Conservation (phyloP, 2,113 vertebrate species). For the Montifringilla adamsi region DNA sequence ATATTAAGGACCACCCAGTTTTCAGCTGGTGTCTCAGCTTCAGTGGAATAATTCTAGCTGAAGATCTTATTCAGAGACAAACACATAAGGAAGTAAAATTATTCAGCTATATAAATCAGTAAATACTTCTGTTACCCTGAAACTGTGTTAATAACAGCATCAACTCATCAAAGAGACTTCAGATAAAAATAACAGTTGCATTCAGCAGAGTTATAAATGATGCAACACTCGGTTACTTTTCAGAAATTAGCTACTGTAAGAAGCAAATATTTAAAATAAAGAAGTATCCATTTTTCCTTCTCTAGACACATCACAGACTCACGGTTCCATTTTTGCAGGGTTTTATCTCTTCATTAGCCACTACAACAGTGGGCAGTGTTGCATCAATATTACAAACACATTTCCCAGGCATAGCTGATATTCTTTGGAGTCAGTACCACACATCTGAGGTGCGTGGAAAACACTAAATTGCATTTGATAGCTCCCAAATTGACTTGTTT, state of each 20-base stretch:
- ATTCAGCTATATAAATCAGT: background rate
- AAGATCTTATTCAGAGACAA: background rate
- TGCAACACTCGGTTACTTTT: background rate
- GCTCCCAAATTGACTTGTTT: background rate
- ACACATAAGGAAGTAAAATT: background rate
- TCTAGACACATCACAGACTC: background rate
- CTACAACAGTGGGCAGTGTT: background rate
- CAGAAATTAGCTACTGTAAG: background rate
- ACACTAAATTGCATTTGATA: background rate
- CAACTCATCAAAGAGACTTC: background rate
- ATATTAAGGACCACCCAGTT: background rate
- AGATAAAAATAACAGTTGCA: background rate
- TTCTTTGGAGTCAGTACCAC: background rate
- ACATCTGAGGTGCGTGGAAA: background rate
- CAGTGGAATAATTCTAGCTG: background rate
- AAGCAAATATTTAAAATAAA: background rate
- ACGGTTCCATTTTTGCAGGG: background rate
- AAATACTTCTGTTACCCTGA: background rate
- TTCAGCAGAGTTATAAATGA: background rate
- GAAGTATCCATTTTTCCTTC: background rate
- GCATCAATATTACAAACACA: background rate
- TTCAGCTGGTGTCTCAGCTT: background rate
- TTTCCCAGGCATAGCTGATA: background rate
- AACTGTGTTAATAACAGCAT: background rate
- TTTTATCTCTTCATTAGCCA: constrained; percentile 18